Conservation (phyloP, 2,888 invertebrate species). For the Elegia similella region DNA sequence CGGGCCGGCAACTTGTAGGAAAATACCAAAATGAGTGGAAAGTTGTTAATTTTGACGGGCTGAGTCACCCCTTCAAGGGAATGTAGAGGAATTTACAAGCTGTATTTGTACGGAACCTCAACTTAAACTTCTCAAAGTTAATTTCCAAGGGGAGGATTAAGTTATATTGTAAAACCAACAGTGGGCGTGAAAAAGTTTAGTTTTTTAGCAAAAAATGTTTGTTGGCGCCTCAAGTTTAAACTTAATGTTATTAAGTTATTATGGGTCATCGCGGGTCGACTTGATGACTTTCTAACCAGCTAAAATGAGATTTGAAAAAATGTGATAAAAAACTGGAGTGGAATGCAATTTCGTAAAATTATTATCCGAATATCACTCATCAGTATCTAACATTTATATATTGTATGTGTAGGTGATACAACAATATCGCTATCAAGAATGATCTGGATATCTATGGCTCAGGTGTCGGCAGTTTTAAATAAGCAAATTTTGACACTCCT, state of each 20-base stretch:
- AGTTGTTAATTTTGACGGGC: no score
- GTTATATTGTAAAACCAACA: constrained; percentile 73
- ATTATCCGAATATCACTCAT: neutral
- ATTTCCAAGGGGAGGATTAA: constrained; percentile 51
- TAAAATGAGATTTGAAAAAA: constrained; percentile 9
- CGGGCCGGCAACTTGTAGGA: no score
- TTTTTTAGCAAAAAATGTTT: constrained; percentile 40
- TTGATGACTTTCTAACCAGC: constrained; percentile 14
- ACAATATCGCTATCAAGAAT: no score
- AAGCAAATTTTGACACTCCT: no score
- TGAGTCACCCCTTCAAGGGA: no score
- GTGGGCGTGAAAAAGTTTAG: constrained; percentile 60
- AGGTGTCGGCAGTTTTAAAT: no score
- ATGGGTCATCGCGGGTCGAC: constrained; percentile 19
- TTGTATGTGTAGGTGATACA: no score
- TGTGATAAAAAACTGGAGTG: neutral
- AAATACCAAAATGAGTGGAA: no score
- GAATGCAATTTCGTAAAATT: neutral
- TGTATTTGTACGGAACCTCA: constrained; percentile 2
- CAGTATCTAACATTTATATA: no score
- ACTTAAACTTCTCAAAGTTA: constrained; percentile 14
- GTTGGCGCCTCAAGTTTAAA: constrained; percentile 35
- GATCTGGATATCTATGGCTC: no score
- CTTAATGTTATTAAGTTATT: constrained; percentile 36
- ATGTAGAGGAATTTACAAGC: neutral